Percentiles rank a stretch among this genome's conserved stretches.
Evolutionary conservation across 1,140 invertebrate species (phyloP).

Genomic region (Cydia fagiglandana): DNA sequence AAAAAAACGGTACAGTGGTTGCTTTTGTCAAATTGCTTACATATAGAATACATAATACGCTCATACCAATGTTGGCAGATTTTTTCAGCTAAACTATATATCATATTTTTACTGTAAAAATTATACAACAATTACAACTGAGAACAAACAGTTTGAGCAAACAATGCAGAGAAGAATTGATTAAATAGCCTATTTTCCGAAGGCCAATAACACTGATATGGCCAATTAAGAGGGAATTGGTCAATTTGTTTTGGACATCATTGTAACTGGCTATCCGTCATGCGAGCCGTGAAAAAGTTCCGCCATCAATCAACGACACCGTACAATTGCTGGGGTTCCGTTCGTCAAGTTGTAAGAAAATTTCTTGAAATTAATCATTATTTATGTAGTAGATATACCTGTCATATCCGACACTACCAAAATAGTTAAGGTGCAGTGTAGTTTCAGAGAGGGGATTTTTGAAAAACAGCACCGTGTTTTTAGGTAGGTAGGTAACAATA

Average conservation of each 20-base stretch:
- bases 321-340: constrained; percentile 1
- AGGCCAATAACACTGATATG: constrained; percentile 29
- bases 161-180: constrained; percentile 11
- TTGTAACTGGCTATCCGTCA: constrained; percentile 16
- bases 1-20: not conserved
- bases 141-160: not conserved
- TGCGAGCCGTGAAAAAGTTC: constrained; percentile 22
- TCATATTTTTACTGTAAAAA: not conserved
- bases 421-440: too few species aligned
- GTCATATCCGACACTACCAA: too few species aligned
- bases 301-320: constrained; percentile 21
- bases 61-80: too few species aligned
- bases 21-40: too few species aligned
- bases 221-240: constrained; percentile 25
- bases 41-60: too few species aligned
- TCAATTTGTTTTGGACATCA: constrained; percentile 28
- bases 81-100: too few species aligned
- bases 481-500: too few species aligned
- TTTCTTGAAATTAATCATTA: not conserved
- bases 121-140: not conserved
- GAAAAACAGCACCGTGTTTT: too few species aligned
- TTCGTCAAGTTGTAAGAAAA: not conserved
- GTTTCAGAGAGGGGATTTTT: too few species aligned
- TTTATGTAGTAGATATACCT: not conserved
- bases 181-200: constrained; percentile 10